These are phyloP conservation scores for Mythimna albipuncta DNA, from an alignment of 2,888 invertebrate genomes.

Conservation along the genomic window DNA sequence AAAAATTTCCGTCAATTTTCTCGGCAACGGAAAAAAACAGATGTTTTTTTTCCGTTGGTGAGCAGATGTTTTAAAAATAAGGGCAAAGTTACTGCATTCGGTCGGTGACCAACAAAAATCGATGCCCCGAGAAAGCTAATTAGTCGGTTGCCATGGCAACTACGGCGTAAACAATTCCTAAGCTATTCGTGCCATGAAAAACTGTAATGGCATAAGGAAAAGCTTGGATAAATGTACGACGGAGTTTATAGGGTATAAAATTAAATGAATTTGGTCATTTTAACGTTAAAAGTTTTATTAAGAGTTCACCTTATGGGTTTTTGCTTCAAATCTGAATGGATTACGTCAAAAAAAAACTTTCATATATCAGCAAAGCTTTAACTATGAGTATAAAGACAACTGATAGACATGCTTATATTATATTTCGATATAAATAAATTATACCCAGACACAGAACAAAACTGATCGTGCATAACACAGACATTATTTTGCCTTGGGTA, in stretches of 20 bases:
- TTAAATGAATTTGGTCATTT: conserved; percentile 13
- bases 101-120: conserved; percentile 49
- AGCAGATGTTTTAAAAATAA: conserved; percentile 19
- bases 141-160: conserved; percentile 48
- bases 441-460: no score
- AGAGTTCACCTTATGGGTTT: not conserved
- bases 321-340: not conserved
- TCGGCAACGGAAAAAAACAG: not conserved
- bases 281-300: conserved; percentile 5
- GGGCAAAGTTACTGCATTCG: conserved; percentile 37
- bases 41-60: no score
- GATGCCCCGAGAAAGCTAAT: conserved; percentile 45
- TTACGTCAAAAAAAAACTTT: no score
- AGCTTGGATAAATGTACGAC: conserved; percentile 9
- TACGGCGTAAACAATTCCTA: conserved; percentile 37
- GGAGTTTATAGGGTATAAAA: conserved; percentile 10
- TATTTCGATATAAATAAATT: no score
- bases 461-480: no score
- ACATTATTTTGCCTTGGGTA: no score
- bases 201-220: conserved; percentile 31
- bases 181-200: conserved; percentile 36
- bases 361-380: no score
- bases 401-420: no score
- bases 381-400: no score
- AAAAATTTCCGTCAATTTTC: not conserved